A percentile compares a stretch with the other conserved stretches of the same genome.
Conservation (phyloP, 2,888 invertebrate genomes). For the Rotaria magnacalcarata region DNA sequence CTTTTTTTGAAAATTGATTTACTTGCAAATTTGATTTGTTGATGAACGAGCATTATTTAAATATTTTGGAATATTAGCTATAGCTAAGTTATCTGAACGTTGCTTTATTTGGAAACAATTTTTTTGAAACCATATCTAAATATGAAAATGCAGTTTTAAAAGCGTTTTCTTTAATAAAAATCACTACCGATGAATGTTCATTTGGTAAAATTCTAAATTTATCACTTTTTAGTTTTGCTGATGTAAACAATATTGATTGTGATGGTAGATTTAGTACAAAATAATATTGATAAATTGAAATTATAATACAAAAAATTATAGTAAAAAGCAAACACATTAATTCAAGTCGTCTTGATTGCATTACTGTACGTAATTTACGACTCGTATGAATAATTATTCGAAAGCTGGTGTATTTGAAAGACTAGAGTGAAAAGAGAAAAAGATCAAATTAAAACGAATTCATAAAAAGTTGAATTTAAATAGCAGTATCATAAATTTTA, state of each 20-base stretch:
- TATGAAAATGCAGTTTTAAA: neutral
- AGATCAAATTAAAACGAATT: too few relatives aligned
- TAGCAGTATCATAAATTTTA: too few relatives aligned
- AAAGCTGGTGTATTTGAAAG: neutral
- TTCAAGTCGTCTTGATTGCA: neutral
- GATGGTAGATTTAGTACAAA: neutral
- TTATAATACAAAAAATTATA: neutral
- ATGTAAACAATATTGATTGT: neutral
- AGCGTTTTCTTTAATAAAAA: neutral
- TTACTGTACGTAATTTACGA: neutral
- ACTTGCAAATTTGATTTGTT: neutral
- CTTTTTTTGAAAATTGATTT: neutral
- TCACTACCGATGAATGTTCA: neutral
- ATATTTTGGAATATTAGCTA: neutral
- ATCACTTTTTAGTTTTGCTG: neutral
- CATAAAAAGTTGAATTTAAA: too few relatives aligned
- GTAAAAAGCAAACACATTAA: neutral
- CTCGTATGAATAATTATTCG: neutral
- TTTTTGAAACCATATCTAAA: neutral
- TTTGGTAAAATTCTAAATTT: neutral
- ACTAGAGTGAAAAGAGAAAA: neutral
- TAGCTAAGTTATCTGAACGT: neutral
- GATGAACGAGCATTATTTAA: neutral
- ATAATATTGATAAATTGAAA: neutral
- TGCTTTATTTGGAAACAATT: neutral